phyloP scores from a whole-genome alignment of 2,888 invertebrate genomes.

The Drosophila picticornis region DNA sequence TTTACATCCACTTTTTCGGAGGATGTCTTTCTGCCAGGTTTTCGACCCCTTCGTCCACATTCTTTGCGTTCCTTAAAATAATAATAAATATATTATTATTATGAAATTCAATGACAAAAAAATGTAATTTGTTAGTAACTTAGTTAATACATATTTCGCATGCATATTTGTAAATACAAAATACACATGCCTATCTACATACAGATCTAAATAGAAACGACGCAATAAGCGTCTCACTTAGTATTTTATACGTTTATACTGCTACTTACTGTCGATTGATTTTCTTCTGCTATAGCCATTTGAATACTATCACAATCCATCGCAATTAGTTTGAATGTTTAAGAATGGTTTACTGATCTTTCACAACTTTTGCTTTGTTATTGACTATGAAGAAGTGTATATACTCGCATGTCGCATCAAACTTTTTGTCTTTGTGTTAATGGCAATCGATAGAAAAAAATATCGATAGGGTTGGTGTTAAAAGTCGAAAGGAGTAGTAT shows the following conservation, averaged over 20 bases:
- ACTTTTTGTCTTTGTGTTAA: background rate
- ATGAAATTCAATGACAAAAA: background rate
- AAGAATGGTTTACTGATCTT: background rate
- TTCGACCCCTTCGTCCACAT: constrained; percentile 94
- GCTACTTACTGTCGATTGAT: constrained; percentile 74
- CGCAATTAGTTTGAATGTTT: background rate
- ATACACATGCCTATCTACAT: background rate
- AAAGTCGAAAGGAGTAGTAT: background rate
- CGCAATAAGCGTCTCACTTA: constrained; percentile 30
- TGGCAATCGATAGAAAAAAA: constrained; percentile 14
- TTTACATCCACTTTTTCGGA: constrained; percentile 96
- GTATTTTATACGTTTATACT: background rate
- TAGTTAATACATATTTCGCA: constrained; percentile 1
- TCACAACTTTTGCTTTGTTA: background rate
- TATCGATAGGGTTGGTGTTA: background rate
- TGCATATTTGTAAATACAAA: background rate
- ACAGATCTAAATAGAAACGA: constrained; percentile 18
- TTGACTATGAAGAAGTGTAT: background rate
- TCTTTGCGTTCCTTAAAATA: constrained; percentile 88
- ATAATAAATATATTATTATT: constrained; percentile 27
- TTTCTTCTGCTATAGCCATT: constrained; percentile 83
- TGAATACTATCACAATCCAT: constrained; percentile 84
- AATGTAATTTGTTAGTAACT: background rate
- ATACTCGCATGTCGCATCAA: background rate
- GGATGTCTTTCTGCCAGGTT: constrained; percentile 93